Evolutionary conservation across 64 coral and sea anemone genomes (phyloP), one percentile per base, ranked within the genome.

Genomic region (Cladopsammia gracilis): DNA sequence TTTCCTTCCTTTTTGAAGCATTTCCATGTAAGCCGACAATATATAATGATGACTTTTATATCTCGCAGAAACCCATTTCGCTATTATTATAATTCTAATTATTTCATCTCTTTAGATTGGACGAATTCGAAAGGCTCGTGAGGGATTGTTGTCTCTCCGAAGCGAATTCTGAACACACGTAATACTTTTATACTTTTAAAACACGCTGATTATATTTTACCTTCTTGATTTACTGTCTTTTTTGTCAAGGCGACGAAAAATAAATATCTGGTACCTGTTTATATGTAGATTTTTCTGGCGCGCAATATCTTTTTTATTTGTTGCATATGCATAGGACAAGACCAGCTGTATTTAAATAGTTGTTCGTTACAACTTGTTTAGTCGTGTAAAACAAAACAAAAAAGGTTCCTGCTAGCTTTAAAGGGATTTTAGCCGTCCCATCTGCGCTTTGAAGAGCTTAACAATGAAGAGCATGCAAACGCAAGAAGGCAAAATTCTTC

Each of bases 361-460:
- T 62, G 80, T 62, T 84, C 80, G 80, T 84, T 84, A 84, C 62
- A 84, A 84, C 80, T 84, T 84, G 80, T 84, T 84, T 84, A 84
- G 80, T 13, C 43, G 80, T 68, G 80, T 68, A 84, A 84, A 84
- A 84, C 80, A 84, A 67, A 84, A 84, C 58, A 84, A 84, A 84
- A 68, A 68, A 46, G 45, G 60, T 50, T 75, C 62, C 80, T 67
- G 62, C 80, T 46, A 68, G 60, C 19, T 84, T 84, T 48, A 84
- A 50, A 84, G 20, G 45, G 80, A 66, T 67, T 84, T 64, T 75
- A 10, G 8, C 19, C 15, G 45, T n/a, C 80, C 80, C 80, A 84
- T 84, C 80, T 84, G 80, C 80, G 18, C 80, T 84, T 49, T 84
- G 62, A 64, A 84, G 80, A 84, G 80, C 45, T 84, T 84, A 67